Evolutionary conservation across 2,797 vertebrate genomes (phyloP), one percentile per base, ranked within the genome.

Genomic region (Gadopsis bispinosus): DNA sequence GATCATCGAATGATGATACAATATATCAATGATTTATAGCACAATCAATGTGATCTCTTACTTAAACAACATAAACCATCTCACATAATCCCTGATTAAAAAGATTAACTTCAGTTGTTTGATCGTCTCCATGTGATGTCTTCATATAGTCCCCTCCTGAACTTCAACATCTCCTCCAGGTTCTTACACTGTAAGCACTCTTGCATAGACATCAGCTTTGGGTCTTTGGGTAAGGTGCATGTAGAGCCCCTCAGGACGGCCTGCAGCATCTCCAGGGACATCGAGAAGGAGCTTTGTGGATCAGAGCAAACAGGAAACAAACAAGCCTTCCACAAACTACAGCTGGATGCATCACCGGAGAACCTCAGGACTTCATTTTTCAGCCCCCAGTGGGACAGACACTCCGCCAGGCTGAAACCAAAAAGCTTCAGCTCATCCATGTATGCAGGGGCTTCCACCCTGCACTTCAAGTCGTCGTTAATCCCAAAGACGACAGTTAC

Each of bases 251-350:
- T 86, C 58, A 88, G 89, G 58, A 95, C n/a, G 2, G 96, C 94
- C 47, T 67, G 85, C 69, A 98, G 83, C 96, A 99, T 97, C 78
- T 90, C 75, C 58, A 99, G 83, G 0, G 96, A 94, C 74, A 61
- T 6, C 0, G 80, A 85, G 39, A 96, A 96, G 0, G 97, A 98
- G 41, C 93, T 92, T 45, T 79, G 91, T 51, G 88, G 89, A 75
- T 95, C 93, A 0, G 86, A 82, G 81, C 96, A 97, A 79, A 96
- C 73, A 0, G 98, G 97, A 81, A 98, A 99, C 83, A 99, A 93
- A 73, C 96, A 90, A 0, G 93, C 93, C 17, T 94, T 97, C 98
- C 98, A 99, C 88, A 99, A 88, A 80, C 95, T 96, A 37, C 95
- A 63, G 26, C 1, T 1, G 0, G 83, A 66, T 4, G n/a, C 60